Evolutionary conservation across 2,113 vertebrate genomes (phyloP).

Genomic region (Myocastor coypus): DNA sequence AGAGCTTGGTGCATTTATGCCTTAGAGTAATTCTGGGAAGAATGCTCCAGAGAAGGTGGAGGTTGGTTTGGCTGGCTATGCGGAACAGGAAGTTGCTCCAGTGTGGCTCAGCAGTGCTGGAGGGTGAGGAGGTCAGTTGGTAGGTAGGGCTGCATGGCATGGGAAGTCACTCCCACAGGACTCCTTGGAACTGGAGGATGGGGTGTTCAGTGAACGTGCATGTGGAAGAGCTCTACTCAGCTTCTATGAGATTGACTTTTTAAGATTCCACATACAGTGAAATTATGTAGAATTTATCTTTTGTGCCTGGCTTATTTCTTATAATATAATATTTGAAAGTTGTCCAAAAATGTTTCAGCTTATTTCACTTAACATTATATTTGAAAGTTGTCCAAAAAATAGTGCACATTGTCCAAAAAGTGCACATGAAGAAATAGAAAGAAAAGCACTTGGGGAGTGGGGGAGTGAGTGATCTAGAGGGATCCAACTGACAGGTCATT

Average conservation of each 20-base stretch:
- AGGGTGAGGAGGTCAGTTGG: too few relatives aligned
- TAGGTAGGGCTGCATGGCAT: too few relatives aligned
- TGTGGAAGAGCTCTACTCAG: not conserved
- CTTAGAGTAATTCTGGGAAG: too few relatives aligned
- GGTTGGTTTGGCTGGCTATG: too few relatives aligned
- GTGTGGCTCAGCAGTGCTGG: too few relatives aligned
- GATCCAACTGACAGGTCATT: not conserved
- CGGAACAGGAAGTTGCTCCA: too few relatives aligned
- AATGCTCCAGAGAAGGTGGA: too few relatives aligned
- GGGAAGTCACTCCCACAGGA: too few relatives aligned
- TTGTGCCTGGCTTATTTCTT: not conserved
- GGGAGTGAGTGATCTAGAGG: not conserved
- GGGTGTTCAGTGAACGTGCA: too few relatives aligned
- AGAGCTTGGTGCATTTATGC: too few relatives aligned
- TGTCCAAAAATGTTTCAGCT: slow-evolving; percentile 1
- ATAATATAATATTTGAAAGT: slow-evolving; percentile 16
- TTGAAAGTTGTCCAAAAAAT: slow-evolving; percentile 28
- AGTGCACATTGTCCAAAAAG: not conserved
- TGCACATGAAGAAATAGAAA: not conserved
- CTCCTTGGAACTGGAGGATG: too few relatives aligned
- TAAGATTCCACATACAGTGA: not conserved
- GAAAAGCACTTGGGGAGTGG: not conserved
- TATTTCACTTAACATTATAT: slow-evolving; percentile 44
- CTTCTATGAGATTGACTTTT: not conserved
- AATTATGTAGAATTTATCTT: not conserved